A percentile compares a stretch with the other conserved stretches of the same genome.
Evolutionary conservation across 2,888 invertebrate species (phyloP).

Genomic region (Yponomeuta cagnagella): DNA sequence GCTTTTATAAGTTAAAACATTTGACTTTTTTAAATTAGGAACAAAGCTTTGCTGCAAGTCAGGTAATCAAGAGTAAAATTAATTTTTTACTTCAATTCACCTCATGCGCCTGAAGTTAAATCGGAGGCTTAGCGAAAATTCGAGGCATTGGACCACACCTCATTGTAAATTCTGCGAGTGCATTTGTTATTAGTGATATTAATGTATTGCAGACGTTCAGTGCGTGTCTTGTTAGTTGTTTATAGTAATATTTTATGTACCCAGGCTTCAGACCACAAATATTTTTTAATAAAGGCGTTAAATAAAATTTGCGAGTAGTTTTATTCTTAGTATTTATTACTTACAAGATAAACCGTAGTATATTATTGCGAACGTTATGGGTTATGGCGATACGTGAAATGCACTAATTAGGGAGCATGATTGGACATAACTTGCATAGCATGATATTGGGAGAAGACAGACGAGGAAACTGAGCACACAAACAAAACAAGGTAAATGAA

Average conservation of each 20-base stretch:
- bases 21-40: too few relatives aligned
- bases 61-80: too few relatives aligned
- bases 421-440: background rate
- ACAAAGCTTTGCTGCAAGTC: too few relatives aligned
- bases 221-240: constrained; percentile 1
- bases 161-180: background rate
- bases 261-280: background rate
- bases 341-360: constrained; percentile 9
- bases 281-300: background rate
- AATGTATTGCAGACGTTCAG: background rate
- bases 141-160: background rate
- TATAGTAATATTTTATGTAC: background rate
- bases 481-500: constrained; percentile 51
- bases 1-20: too few relatives aligned
- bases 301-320: background rate
- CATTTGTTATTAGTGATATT: background rate
- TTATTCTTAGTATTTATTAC: background rate
- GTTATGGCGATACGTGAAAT: background rate
- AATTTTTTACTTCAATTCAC: too few relatives aligned
- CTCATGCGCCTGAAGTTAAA: too few relatives aligned
- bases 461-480: background rate
- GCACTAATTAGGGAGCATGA: background rate
- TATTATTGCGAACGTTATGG: constrained; percentile 3
- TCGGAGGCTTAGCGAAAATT: too few relatives aligned
- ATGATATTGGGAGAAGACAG: background rate